Evolutionary conservation across 1,140 invertebrate species (phyloP).

Genomic region (Arion vulgaris): DNA sequence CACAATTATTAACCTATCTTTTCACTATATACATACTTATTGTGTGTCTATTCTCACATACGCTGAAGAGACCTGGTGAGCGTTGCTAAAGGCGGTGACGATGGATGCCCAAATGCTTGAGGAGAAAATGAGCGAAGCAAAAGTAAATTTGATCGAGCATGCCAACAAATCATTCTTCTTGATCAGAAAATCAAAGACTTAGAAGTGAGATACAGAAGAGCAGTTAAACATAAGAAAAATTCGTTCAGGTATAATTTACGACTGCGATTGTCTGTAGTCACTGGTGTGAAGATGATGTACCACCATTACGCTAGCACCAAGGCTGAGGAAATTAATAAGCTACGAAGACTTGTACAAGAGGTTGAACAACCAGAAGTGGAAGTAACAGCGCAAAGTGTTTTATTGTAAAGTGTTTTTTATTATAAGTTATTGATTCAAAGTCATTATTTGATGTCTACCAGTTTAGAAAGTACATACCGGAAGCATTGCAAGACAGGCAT

Average conservation of each 20-base stretch:
- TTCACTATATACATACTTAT: no score
- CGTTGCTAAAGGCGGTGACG: no score
- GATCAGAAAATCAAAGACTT: slow-evolving; percentile 69
- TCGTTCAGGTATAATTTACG: slow-evolving; percentile 67
- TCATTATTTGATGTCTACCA: no score
- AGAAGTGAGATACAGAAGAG: slow-evolving; percentile 66
- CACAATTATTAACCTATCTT: no score
- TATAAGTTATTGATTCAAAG: no score
- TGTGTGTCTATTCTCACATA: no score
- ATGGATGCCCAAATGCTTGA: slow-evolving; percentile 44
- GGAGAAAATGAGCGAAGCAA: slow-evolving; percentile 65
- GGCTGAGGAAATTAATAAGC: slow-evolving; percentile 61
- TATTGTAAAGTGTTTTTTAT: no score
- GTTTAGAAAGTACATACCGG: no score
- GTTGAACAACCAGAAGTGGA: slow-evolving; percentile 28
- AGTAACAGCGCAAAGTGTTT: not conserved
- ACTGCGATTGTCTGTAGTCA: slow-evolving; percentile 64
- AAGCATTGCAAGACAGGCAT: no score
- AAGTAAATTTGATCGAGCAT: slow-evolving; percentile 66
- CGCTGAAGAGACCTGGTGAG: no score
- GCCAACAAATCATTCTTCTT: slow-evolving; percentile 66
- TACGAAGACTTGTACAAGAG: slow-evolving; percentile 40
- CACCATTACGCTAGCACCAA: slow-evolving; percentile 70
- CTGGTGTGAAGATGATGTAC: slow-evolving; percentile 71
- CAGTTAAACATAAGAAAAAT: slow-evolving; percentile 67